phyloP scores from a whole-genome alignment of 1,140 invertebrate genomes.

The Drosophila ambigua region DNA sequence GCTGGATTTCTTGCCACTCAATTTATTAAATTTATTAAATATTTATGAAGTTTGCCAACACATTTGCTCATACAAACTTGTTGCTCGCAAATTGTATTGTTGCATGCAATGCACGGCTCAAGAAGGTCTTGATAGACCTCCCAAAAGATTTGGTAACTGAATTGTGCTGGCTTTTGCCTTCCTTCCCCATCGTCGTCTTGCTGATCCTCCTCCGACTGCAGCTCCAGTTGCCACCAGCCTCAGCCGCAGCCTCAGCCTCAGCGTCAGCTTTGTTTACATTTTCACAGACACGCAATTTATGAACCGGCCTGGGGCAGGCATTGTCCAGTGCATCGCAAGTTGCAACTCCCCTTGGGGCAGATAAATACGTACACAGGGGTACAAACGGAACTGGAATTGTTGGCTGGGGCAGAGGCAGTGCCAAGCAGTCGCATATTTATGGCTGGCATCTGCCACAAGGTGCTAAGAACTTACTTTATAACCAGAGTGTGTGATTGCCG shows the following conservation, averaged over 20 bases:
- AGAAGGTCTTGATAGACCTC: constrained; percentile 38
- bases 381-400: constrained; percentile 18
- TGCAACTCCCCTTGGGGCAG: constrained; percentile 26
- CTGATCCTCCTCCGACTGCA: too few species aligned
- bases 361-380: constrained; percentile 14
- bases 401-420: not conserved
- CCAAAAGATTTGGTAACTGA: constrained; percentile 27
- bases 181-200: constrained; percentile 26
- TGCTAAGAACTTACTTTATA: constrained; percentile 38
- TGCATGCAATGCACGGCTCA: constrained; percentile 30
- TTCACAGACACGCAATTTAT: constrained; percentile 47
- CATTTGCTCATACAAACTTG: constrained; percentile 29
- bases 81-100: constrained; percentile 38
- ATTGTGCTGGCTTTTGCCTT: constrained; percentile 26
- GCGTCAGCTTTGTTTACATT: constrained; percentile 35
- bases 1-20: constrained; percentile 39
- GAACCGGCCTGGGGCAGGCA: constrained; percentile 37
- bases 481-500: constrained; percentile 43
- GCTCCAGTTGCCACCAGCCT: constrained; percentile 12
- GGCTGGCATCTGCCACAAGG: constrained; percentile 44
- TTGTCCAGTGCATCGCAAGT: constrained; percentile 26
- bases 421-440: constrained; percentile 42
- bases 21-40: constrained; percentile 53
- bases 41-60: constrained; percentile 31
- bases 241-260: not conserved